Conservation (phyloP, 2,797 vertebrate genomes). For the Tinamus major region DNA sequence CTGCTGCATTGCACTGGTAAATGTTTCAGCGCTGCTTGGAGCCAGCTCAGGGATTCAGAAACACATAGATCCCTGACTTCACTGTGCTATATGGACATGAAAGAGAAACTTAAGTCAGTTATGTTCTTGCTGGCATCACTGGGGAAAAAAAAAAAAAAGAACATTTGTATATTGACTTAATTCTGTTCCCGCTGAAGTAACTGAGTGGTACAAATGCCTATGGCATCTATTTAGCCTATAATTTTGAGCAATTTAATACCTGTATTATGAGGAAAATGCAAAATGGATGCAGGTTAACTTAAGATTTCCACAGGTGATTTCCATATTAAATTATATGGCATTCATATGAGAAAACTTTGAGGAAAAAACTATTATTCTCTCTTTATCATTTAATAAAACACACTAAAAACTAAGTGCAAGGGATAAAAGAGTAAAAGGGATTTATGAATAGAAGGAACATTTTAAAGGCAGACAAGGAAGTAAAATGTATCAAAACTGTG, state of each 20-base stretch:
- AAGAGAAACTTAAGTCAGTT: background rate
- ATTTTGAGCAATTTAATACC: constrained; percentile 31
- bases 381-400: background rate
- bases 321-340: background rate
- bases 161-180: background rate
- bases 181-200: background rate
- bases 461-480: background rate
- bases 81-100: background rate
- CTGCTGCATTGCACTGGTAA: background rate
- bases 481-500: background rate
- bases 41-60: background rate
- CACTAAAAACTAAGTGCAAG: background rate
- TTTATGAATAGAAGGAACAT: background rate
- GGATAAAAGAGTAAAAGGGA: background rate
- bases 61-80: background rate
- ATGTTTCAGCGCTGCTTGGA: background rate
- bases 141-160: background rate
- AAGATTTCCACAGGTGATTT: background rate
- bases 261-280: constrained; percentile 19
- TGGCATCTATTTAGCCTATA: background rate
- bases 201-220: background rate
- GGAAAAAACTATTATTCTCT: background rate
- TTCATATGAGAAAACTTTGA: background rate
- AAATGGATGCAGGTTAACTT: background rate
- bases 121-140: background rate